Evolutionary conservation across 2,113 vertebrate genomes (phyloP).

Genomic region (Toxotes jaculatrix): DNA sequence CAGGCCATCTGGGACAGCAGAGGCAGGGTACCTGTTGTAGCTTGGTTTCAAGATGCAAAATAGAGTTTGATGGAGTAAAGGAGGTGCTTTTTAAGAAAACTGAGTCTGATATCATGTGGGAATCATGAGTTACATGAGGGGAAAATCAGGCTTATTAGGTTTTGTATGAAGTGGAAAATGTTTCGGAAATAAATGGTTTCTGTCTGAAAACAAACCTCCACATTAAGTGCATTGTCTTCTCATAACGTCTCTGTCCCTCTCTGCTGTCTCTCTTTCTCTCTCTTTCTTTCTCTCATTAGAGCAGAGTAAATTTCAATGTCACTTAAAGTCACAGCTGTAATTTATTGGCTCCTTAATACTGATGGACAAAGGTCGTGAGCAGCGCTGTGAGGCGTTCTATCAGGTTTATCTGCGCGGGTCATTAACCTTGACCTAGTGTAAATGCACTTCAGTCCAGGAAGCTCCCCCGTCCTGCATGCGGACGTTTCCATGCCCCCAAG

Average conservation of each 20-base stretch:
- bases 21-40: conserved; percentile 3
- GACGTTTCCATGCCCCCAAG: conserved; percentile 78
- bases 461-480: conserved; percentile 57
- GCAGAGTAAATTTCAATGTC: conserved; percentile 82
- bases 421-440: conserved; percentile 86
- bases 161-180: neutral
- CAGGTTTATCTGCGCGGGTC: conserved; percentile 83
- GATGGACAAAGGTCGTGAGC: conserved; percentile 83
- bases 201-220: conserved; percentile 3
- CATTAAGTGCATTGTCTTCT: neutral
- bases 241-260: neutral
- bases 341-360: conserved; percentile 85
- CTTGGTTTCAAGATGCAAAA: neutral
- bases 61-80: neutral
- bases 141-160: neutral
- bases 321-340: conserved; percentile 83
- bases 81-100: neutral
- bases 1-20: conserved; percentile 55
- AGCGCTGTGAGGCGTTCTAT: conserved; percentile 81
- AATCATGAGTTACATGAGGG: neutral
- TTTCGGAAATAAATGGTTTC: conserved; percentile 2
- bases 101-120: neutral
- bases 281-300: conserved; percentile 72
- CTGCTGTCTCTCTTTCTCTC: conserved; percentile 22
- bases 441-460: conserved; percentile 78